phyloP scores from a whole-genome alignment of 2,113 vertebrate species.

The Malaclemys terrapin region DNA sequence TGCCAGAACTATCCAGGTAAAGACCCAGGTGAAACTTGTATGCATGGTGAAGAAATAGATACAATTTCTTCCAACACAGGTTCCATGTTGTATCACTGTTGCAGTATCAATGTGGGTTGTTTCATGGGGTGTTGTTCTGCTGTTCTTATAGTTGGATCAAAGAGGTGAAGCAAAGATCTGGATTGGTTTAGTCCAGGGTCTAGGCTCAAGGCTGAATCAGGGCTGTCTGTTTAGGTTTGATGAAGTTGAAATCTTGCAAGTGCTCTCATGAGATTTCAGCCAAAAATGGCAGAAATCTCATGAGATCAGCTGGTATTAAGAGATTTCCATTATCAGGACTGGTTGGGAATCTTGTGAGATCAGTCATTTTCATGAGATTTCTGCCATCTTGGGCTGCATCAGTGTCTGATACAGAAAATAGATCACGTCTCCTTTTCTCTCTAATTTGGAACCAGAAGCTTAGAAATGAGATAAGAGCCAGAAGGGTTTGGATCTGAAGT shows the following conservation, averaged over 20 bases:
- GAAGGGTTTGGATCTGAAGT: background rate
- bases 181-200: background rate
- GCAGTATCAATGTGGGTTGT: background rate
- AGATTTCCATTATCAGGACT: background rate
- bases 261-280: background rate
- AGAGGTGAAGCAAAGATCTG: background rate
- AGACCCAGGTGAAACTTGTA: background rate
- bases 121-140: background rate
- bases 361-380: background rate
- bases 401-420: background rate
- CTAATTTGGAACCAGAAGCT: background rate
- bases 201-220: background rate
- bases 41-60: background rate
- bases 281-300: background rate
- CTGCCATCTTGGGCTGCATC: background rate
- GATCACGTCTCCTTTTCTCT: background rate
- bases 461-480: background rate
- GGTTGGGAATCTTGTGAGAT: background rate
- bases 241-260: background rate
- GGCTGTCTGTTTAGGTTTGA: background rate
- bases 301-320: background rate
- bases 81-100: background rate
- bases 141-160: background rate
- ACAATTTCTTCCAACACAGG: background rate
- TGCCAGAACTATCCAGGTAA: slow-evolving; percentile 83